phyloP scores from a whole-genome alignment of 2,888 invertebrate genomes.

The Anodontia alba region DNA sequence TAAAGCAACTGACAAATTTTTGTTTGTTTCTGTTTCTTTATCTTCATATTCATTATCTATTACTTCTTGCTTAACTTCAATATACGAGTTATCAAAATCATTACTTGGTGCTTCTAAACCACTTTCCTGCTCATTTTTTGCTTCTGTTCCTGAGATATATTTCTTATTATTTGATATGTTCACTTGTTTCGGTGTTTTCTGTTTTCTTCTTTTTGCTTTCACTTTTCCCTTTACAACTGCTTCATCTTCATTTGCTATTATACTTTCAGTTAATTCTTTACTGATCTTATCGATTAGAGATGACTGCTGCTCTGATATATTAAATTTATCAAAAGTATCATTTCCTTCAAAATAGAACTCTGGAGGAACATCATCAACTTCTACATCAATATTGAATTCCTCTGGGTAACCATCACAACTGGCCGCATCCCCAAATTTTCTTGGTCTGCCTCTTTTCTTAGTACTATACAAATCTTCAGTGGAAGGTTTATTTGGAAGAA shows the following conservation, averaged over 20 bases:
- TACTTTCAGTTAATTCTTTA: not conserved
- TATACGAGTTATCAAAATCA: not conserved
- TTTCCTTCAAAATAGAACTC: not conserved
- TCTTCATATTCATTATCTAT: not conserved
- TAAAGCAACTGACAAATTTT: too few species aligned
- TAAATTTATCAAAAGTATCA: not conserved
- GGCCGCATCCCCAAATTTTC: not conserved
- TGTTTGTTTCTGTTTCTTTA: not conserved
- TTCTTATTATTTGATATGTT: not conserved
- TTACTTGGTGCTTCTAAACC: not conserved
- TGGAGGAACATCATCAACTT: not conserved
- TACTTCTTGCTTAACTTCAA: not conserved
- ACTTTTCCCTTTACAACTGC: not conserved
- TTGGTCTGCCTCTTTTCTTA: not conserved
- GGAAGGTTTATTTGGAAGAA: not conserved
- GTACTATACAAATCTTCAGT: not conserved
- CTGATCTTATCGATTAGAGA: too few species aligned
- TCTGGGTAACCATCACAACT: not conserved
- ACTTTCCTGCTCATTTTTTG: not conserved
- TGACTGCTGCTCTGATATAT: not conserved
- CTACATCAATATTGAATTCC: not conserved
- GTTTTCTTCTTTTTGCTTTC: not conserved
- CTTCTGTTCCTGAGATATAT: not conserved
- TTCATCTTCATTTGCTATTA: not conserved
- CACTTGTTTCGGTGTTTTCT: not conserved